These are phyloP conservation scores for Engraulis encrasicolus DNA, from an alignment of 2,113 vertebrate genomes.

Conservation along the genomic window DNA sequence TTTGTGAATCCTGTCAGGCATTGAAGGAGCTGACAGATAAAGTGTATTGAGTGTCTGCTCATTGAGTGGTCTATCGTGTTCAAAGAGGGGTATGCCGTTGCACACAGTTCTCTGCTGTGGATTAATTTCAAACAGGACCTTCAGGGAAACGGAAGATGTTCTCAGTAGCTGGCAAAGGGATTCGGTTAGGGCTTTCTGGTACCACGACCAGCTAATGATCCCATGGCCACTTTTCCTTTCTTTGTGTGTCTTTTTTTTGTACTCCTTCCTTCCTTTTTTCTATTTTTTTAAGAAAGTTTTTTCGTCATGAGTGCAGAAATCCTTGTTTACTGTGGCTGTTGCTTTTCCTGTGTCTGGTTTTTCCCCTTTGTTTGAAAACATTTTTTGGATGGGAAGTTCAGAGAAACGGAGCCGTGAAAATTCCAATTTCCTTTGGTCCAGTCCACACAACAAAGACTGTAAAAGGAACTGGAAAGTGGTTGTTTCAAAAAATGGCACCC, in stretches of 20 bases:
- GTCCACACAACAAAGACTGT: no score
- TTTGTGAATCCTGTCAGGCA: not conserved
- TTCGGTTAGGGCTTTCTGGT: not conserved
- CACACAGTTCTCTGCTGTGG: not conserved
- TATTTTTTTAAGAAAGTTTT: not conserved
- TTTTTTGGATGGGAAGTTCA: no score
- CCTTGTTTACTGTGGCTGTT: no score
- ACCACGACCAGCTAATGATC: not conserved
- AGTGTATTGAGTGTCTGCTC: not conserved
- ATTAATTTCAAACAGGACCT: constrained; percentile 3
- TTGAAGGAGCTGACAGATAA: not conserved
- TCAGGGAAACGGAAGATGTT: not conserved
- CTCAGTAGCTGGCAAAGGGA: not conserved
- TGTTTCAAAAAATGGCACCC: no score
- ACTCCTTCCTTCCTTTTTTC: no score
- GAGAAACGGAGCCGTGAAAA: no score
- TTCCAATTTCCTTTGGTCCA: no score
- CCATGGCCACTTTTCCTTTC: not conserved
- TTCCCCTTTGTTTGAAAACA: no score
- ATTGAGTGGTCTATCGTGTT: not conserved
- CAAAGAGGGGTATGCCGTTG: not conserved
- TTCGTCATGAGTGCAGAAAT: no score
- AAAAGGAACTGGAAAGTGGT: no score
- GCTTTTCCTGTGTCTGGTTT: no score
- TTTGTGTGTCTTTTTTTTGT: not conserved